Percentiles rank a stretch among this genome's conserved stretches.
Evolutionary conservation across 2,113 vertebrate genomes (phyloP).

Genomic region (Hypomesus transpacificus): DNA sequence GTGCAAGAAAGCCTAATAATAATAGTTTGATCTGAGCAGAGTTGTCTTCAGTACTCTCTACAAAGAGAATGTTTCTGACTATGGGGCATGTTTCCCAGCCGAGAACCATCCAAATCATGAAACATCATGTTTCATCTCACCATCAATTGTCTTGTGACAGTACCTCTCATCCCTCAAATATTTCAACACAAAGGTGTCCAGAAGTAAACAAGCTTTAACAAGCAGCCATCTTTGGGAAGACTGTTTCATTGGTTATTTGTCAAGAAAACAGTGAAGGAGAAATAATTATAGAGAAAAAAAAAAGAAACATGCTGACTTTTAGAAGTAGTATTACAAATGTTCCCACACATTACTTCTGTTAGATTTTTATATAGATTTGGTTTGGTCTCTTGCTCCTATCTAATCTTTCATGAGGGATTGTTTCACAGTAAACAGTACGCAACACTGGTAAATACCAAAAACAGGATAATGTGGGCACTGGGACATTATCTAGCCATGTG

Average conservation of each 20-base stretch:
- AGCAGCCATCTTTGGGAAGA: conserved; percentile 31
- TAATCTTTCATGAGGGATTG: no score
- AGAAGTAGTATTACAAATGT: not conserved
- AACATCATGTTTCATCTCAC: conserved; percentile 8
- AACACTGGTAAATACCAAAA: no score
- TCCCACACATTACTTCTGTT: not conserved
- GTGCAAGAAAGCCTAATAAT: not conserved
- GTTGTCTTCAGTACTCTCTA: not conserved
- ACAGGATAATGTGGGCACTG: no score
- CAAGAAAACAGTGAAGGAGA: conserved; percentile 36
- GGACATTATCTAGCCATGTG: no score
- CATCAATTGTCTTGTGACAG: conserved; percentile 31
- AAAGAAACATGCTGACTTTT: conserved; percentile 25
- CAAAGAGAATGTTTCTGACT: not conserved
- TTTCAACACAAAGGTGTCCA: conserved; percentile 41
- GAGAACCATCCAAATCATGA: conserved; percentile 34
- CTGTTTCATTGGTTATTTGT: conserved; percentile 32
- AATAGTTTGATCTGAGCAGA: not conserved
- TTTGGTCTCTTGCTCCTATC: not conserved
- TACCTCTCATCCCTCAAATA: conserved; percentile 43
- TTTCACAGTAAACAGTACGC: not conserved
- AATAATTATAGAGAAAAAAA: conserved; percentile 43
- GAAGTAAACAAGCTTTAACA: conserved; percentile 55
- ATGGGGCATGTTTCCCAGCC: conserved; percentile 11
- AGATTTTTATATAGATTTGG: not conserved